Conservation (phyloP, 2,888 invertebrate species). For the Pachliopta kotzebuea region DNA sequence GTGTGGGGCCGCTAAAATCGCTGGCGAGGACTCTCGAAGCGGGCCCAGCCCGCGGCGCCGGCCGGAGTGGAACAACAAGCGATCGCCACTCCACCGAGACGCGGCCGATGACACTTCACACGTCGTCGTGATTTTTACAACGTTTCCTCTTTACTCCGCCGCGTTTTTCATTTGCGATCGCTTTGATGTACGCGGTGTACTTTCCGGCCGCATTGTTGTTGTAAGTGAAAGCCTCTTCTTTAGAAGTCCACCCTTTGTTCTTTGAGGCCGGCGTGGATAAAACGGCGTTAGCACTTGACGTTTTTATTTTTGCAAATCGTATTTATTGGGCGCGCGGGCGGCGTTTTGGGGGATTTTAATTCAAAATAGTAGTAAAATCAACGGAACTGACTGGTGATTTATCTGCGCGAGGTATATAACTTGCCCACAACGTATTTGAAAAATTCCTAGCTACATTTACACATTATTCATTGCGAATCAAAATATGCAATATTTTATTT, state of each 20-base stretch:
- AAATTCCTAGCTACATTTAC: no score
- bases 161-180: constrained; percentile 70
- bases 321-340: constrained; percentile 2
- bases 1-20: constrained; percentile 60
- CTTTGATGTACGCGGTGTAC: constrained; percentile 62
- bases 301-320: constrained; percentile 23
- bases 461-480: no score
- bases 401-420: no score
- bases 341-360: neutral
- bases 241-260: constrained; percentile 27
- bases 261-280: constrained; percentile 25
- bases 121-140: constrained; percentile 78
- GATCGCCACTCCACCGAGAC: constrained; percentile 76
- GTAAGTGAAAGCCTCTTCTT: constrained; percentile 39
- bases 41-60: constrained; percentile 61
- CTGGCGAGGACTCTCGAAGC: constrained; percentile 62
- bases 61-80: constrained; percentile 78
- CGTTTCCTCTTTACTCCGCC: constrained; percentile 63
- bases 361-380: neutral
- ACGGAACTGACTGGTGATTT: no score
- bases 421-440: no score
- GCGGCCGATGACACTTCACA: constrained; percentile 75
- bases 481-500: no score
- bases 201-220: constrained; percentile 40
- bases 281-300: constrained; percentile 22